Percentiles rank a stretch among this genome's conserved stretches.
phyloP scores from a whole-genome alignment of 92 coral and sea anemone species.

The Porites evermanni region DNA sequence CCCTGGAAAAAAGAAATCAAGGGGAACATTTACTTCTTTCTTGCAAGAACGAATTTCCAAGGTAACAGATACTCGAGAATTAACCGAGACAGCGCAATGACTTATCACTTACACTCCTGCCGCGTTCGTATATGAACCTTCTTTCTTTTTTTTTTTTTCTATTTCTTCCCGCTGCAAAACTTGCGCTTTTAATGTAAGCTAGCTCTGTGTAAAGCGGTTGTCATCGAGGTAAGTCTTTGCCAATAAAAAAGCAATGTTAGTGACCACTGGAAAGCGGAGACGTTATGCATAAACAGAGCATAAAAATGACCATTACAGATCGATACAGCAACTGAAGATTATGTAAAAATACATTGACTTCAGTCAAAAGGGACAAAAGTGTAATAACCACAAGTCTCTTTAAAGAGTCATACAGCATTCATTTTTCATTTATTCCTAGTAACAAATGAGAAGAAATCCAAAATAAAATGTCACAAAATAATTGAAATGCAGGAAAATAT shows the following conservation, averaged over 20 bases:
- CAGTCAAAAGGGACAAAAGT: not conserved
- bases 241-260: not conserved
- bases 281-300: not conserved
- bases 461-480: not conserved
- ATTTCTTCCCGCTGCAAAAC: not conserved
- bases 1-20: slow-evolving; percentile 18
- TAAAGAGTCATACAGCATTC: not conserved
- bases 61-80: not conserved
- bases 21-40: not conserved
- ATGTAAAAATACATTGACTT: not conserved
- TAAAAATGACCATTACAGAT: not conserved
- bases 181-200: not conserved
- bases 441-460: not conserved
- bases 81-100: not conserved
- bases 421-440: not conserved
- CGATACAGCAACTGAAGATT: not conserved
- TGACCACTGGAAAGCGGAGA: not conserved
- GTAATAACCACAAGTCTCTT: not conserved
- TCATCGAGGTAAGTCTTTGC: slow-evolving; percentile 4
- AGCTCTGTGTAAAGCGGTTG: not conserved
- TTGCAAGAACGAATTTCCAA: not conserved
- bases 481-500: not conserved
- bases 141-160: not conserved
- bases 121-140: not conserved
- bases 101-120: no score